Evolutionary conservation across 2,113 vertebrate species (phyloP).

Genomic region (Neolamprologus longior): DNA sequence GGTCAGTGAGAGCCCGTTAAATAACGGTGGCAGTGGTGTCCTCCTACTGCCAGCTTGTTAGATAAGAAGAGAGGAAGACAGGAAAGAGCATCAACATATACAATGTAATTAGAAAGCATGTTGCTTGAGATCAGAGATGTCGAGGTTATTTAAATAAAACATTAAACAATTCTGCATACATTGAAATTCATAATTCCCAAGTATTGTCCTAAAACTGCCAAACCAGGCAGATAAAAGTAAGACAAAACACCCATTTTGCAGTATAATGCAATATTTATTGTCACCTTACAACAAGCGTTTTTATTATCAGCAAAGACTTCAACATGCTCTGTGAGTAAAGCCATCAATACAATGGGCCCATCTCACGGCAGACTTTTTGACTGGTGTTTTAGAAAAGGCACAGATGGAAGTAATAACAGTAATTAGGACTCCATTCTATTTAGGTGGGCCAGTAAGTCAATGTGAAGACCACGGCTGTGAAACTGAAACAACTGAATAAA

Average conservation of each 20-base stretch:
- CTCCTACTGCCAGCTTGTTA: conserved; percentile 43
- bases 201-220: background rate
- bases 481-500: background rate
- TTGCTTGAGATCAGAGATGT: background rate
- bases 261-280: background rate
- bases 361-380: background rate
- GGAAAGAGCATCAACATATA: background rate
- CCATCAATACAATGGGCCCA: background rate
- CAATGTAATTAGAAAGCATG: background rate
- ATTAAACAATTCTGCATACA: background rate
- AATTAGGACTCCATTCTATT: background rate
- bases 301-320: background rate
- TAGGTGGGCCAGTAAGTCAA: background rate
- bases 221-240: background rate
- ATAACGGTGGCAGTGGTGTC: conserved; percentile 13
- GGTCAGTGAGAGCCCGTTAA: conserved; percentile 54
- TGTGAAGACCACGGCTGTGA: background rate
- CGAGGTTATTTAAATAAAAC: background rate
- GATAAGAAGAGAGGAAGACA: background rate
- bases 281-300: background rate
- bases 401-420: background rate
- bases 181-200: background rate
- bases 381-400: background rate
- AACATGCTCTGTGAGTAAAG: background rate
- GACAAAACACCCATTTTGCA: background rate